Conservation (phyloP, 2,113 vertebrate genomes). For the Myotis lucifugus region DNA sequence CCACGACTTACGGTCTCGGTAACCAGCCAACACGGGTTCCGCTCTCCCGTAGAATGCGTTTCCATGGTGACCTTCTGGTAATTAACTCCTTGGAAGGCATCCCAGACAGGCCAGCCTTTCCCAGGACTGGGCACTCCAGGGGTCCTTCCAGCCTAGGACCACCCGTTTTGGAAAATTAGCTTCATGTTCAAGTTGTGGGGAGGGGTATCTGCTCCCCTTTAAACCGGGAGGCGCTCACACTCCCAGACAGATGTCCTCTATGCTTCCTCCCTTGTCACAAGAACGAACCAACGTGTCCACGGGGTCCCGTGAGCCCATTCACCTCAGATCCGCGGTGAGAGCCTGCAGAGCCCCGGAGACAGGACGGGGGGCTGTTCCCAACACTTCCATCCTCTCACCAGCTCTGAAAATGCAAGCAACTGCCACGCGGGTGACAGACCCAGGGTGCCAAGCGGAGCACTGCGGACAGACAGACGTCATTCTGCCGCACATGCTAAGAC, state of each 20-base stretch:
- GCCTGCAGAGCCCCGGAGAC: background rate
- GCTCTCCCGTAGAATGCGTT: conserved; percentile 24
- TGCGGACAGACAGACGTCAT: background rate
- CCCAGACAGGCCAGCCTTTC: background rate
- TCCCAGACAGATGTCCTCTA: accelerated
- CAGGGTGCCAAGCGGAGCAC: accelerated
- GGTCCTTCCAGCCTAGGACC: background rate
- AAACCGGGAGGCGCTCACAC: background rate
- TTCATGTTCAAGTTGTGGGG: accelerated
- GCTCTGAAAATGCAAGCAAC: background rate
- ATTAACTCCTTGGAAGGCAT: conserved; percentile 30
- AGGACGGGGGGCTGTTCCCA: accelerated
- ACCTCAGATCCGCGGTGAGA: accelerated
- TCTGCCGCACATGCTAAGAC: background rate
- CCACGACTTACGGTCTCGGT: accelerated
- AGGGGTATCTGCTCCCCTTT: too few relatives aligned
- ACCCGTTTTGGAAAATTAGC: background rate
- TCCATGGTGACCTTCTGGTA: conserved; percentile 69
- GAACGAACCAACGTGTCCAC: accelerated
- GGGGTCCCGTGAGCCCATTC: accelerated
- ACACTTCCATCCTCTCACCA: accelerated
- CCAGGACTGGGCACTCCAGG: background rate
- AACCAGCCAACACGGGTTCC: background rate
- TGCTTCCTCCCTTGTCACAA: accelerated
- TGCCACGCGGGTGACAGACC: background rate